phyloP scores from a whole-genome alignment of 2,113 vertebrate species.

The Rhodinocichla rosea region DNA sequence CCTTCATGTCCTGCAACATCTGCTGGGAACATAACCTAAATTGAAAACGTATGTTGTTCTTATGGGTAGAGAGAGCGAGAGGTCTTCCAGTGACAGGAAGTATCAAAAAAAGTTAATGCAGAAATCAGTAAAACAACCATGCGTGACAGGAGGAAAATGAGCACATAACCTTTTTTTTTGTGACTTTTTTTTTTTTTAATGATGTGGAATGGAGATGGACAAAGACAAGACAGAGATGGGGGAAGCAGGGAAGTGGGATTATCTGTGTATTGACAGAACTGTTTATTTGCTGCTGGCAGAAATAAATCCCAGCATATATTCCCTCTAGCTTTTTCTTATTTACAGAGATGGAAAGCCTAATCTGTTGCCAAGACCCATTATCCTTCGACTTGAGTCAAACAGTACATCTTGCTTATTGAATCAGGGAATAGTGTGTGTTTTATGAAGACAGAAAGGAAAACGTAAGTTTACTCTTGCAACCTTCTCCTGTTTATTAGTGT shows the following conservation, averaged over 20 bases:
- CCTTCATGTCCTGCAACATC: slow-evolving; percentile 55
- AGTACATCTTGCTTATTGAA: slow-evolving; percentile 35
- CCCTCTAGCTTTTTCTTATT: slow-evolving; percentile 37
- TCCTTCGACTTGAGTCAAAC: background rate
- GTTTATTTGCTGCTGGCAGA: slow-evolving; percentile 60
- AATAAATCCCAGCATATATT: slow-evolving; percentile 44
- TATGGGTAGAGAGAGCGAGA: background rate
- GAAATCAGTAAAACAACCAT: slow-evolving; percentile 53
- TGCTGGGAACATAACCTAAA: slow-evolving; percentile 70
- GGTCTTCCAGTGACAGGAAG: slow-evolving; percentile 51
- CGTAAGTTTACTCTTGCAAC: background rate
- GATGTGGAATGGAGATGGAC: background rate
- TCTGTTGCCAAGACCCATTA: background rate
- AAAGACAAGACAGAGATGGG: background rate
- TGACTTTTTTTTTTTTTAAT: too few relatives aligned
- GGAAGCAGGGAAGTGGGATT: background rate
- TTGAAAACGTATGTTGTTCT: slow-evolving; percentile 64
- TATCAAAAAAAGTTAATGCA: slow-evolving; percentile 45
- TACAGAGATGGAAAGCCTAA: slow-evolving; percentile 39
- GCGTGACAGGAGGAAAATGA: slow-evolving; percentile 42
- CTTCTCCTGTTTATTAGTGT: background rate
- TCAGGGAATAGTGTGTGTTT: background rate
- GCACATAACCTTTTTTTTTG: background rate
- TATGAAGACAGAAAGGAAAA: slow-evolving; percentile 2
- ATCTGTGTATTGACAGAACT: slow-evolving; percentile 58